phyloP scores from a whole-genome alignment of 2,888 invertebrate genomes.

The Tenthredo notha region DNA sequence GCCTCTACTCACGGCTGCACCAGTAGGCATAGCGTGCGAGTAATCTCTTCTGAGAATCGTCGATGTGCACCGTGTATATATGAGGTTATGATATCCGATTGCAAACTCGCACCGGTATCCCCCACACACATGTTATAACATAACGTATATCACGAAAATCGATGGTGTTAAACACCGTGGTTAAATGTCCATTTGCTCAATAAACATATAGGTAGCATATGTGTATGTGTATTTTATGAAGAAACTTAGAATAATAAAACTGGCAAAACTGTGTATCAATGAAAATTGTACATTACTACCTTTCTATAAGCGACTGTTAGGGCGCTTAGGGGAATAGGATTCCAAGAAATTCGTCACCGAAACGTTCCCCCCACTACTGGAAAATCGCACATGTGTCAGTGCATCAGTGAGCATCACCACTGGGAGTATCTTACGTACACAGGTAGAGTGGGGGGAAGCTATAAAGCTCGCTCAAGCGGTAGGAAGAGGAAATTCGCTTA shows the following conservation, averaged over 20 bases:
- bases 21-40: conserved; percentile 12
- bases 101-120: neutral
- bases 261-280: neutral
- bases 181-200: neutral
- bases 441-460: no score
- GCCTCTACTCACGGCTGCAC: neutral
- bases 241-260: neutral
- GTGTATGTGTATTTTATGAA: neutral
- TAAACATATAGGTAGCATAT: neutral
- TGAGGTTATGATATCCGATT: conserved; percentile 49
- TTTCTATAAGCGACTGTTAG: no score
- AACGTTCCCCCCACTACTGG: no score
- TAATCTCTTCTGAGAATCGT: conserved; percentile 41
- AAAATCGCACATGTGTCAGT: no score
- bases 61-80: conserved; percentile 18
- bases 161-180: conserved; percentile 1
- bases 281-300: no score
- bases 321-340: no score
- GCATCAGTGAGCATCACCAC: no score
- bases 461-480: no score
- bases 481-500: no score
- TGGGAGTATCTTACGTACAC: no score
- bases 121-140: neutral
- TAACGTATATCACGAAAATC: neutral
- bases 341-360: no score